Base-by-base conservation (phyloP, 2,797 vertebrate genomes). In the Peromyscus attwateri region DNA sequence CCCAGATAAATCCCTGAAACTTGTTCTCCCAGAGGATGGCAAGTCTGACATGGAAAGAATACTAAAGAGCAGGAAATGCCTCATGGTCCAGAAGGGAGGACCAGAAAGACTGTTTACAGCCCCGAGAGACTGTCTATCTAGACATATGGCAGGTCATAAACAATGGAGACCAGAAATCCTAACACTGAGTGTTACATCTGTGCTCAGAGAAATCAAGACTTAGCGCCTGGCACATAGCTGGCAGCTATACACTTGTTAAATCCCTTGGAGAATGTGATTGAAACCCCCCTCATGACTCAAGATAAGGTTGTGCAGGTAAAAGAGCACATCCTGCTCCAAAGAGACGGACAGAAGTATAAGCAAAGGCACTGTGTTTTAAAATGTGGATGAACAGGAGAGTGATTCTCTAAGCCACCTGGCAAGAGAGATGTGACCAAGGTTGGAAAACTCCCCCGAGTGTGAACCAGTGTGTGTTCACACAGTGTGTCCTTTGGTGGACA, bases 1-100 rank as follows among this genome's bases (percentile, higher is more conserved):
- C n/a, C 40, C 82, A 93, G 52, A 88, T 91, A 94, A 95, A 94
- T 96, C 73, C 91, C 81, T 49, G 52, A 95, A 96, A 73, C 6
- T 46, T 77, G 6, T 93, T 55, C 55, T 57, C 76, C 6, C 16
- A 25, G 62, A 92, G 60, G 55, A 31, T 57, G n/a, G 34, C 62
- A 40, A 37, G 23, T 79, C 46, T 87, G 60, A 87, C 4, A 4
- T 0, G 2, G 40, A 85, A 73, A 60, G 66, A 81, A 81, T 37
- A 68, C 71, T 85, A 68, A 92, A 43, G 25, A 49, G 25, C 76
- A 57, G 21, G 73, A 76, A 91, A 84, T 70, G 34, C 66, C 52
- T 77, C 1, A 0, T 1, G 10, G 31, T 55, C 76, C 40, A 16
- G 1, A 7, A 19, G 8, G 16, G 37, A 68, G 60, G 46, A 66